A percentile compares a stretch with the other conserved stretches of the same genome.
phyloP scores from a whole-genome alignment of 2,888 invertebrate genomes.

The Catocala nupta region DNA sequence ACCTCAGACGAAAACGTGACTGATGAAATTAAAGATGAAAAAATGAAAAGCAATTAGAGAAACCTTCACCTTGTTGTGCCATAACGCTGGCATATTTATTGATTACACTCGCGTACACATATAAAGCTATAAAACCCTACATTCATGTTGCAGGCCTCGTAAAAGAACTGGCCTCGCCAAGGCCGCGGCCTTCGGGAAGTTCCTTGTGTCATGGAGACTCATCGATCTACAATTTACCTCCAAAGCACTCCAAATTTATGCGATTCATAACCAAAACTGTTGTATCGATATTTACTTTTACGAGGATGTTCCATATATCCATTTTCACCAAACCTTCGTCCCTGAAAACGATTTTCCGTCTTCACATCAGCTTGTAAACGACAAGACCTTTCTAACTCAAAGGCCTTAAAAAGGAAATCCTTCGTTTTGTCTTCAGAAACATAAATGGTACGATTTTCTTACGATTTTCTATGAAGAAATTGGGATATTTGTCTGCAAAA shows the following conservation, averaged over 20 bases:
- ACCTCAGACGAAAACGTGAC: not conserved
- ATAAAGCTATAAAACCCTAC: constrained; percentile 29
- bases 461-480: too few relatives aligned
- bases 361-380: constrained; percentile 7
- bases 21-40: not conserved
- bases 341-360: constrained; percentile 13
- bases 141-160: constrained; percentile 36
- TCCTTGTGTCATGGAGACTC: constrained; percentile 48
- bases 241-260: constrained; percentile 30
- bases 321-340: not conserved
- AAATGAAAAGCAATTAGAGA: not conserved
- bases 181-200: constrained; percentile 51
- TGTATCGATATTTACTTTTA: constrained; percentile 14
- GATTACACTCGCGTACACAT: constrained; percentile 21
- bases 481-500: not conserved
- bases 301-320: constrained; percentile 4
- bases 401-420: not conserved
- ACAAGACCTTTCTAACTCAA: not conserved
- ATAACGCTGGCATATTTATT: constrained; percentile 33
- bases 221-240: constrained; percentile 50
- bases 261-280: constrained; percentile 5
- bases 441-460: not conserved
- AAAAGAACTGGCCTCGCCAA: constrained; percentile 42
- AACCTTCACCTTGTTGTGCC: constrained; percentile 13
- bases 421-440: constrained; percentile 3